These are phyloP conservation scores for Platyrinchus mystaceus DNA, from an alignment of 2,797 vertebrate species.

Conservation along the genomic window DNA sequence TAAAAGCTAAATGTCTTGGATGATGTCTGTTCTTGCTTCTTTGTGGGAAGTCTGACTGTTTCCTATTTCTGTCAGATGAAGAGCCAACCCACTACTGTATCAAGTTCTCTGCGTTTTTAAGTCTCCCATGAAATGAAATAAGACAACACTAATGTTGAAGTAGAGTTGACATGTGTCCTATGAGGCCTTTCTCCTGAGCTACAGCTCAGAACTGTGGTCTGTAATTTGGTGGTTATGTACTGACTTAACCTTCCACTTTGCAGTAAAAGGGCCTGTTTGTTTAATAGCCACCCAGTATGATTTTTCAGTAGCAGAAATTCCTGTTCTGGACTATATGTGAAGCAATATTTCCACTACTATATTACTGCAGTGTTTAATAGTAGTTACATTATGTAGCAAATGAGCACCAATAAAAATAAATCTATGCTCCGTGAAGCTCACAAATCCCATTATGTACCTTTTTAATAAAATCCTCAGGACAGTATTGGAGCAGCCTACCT, in stretches of 20 bases:
- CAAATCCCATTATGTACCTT: slow-evolving; percentile 64
- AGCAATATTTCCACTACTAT: neutral
- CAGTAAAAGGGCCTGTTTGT: neutral
- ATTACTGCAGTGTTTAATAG: neutral
- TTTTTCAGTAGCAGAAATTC: neutral
- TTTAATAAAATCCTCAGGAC: slow-evolving; percentile 68
- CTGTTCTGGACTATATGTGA: neutral
- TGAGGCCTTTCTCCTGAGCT: neutral
- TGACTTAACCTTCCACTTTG: neutral
- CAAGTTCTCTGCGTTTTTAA: neutral
- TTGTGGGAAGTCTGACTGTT: neutral
- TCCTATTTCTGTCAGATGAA: neutral
- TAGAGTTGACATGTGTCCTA: neutral
- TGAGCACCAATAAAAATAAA: slow-evolving; percentile 21
- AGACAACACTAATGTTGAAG: neutral
- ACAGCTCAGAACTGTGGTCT: neutral
- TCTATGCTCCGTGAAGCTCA: slow-evolving; percentile 43
- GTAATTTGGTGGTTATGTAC: neutral
- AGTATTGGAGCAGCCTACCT: slow-evolving; percentile 63
- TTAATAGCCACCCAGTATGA: neutral
- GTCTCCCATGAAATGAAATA: neutral
- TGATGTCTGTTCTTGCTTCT: neutral
- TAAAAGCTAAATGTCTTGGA: neutral
- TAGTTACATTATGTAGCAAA: neutral
- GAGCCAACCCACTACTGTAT: neutral